Conservation (phyloP, 2,888 invertebrate genomes). For the Oxyteleia sp. region DNA sequence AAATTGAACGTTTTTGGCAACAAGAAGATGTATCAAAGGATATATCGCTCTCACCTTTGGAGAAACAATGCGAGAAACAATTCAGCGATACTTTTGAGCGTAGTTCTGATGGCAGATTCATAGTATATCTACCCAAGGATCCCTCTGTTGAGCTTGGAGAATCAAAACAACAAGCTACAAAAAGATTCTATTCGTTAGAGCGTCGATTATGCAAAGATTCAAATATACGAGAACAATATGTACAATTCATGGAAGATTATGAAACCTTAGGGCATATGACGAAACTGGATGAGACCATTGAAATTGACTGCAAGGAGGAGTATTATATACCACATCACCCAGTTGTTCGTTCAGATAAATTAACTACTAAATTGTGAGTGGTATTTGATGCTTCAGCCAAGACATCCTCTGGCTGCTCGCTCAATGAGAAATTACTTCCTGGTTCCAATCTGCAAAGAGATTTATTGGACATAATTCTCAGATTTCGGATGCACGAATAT, state of each 20-base stretch:
- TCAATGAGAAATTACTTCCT: conserved; percentile 19
- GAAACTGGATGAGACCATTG: not conserved
- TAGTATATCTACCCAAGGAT: not conserved
- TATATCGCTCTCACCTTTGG: not conserved
- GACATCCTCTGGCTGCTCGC: conserved; percentile 12
- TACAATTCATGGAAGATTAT: conserved; percentile 62
- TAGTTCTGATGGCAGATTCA: not conserved
- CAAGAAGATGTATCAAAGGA: not conserved
- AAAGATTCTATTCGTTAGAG: conserved; percentile 9
- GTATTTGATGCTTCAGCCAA: conserved; percentile 28
- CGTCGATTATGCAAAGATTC: conserved; percentile 24
- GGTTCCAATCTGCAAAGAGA: conserved; percentile 16
- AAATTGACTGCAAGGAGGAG: not conserved
- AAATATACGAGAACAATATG: conserved; percentile 27
- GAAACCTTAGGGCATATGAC: conserved; percentile 52
- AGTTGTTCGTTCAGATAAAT: conserved; percentile 12
- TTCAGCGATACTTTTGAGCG: not conserved
- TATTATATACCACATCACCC: conserved; percentile 35
- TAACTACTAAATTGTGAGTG: conserved; percentile 19
- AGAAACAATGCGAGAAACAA: not conserved
- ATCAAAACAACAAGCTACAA: conserved; percentile 8
- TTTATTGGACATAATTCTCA: conserved; percentile 10
- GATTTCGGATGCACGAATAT: conserved; percentile 34
- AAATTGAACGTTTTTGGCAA: not conserved
- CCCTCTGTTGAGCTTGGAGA: not conserved